Evolutionary conservation across 2,113 vertebrate genomes (phyloP).

Genomic region (Arothron firmamentum): DNA sequence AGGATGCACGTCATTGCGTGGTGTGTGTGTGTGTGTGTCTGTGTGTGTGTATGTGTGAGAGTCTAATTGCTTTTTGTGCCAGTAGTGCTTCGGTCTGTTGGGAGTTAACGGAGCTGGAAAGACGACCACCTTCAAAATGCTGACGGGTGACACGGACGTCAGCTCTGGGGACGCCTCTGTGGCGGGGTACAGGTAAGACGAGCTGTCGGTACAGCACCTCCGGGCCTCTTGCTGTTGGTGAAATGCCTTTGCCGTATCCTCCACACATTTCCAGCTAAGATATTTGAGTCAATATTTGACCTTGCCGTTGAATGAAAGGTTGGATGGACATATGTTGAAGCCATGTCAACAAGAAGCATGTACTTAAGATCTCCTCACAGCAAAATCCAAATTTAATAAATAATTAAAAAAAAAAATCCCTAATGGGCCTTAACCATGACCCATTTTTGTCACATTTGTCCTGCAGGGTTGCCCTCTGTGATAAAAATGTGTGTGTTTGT

Average conservation of each 20-base stretch:
- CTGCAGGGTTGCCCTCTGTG: background rate
- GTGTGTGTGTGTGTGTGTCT: too few species aligned
- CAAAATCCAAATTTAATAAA: too few species aligned
- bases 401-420: too few species aligned
- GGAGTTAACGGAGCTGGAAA: conserved; percentile 96
- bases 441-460: background rate
- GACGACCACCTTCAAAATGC: conserved; percentile 95
- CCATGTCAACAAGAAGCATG: too few species aligned
- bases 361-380: too few species aligned
- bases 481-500: conserved; percentile 12
- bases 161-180: conserved; percentile 86
- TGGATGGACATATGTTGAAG: too few species aligned
- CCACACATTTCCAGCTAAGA: conserved; percentile 13
- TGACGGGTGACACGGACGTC: conserved; percentile 89
- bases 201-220: conserved; percentile 3
- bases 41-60: too few species aligned
- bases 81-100: conserved; percentile 93
- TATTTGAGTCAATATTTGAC: background rate
- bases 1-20: background rate
- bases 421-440: background rate
- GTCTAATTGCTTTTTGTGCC: conserved; percentile 15
- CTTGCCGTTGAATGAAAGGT: background rate
- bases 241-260: conserved; percentile 13
- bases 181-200: conserved; percentile 83
- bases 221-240: background rate